Evolutionary conservation across 2,888 invertebrate genomes (phyloP), one percentile per base, ranked within the genome.

Genomic region (Pristionchus exspectatus): DNA sequence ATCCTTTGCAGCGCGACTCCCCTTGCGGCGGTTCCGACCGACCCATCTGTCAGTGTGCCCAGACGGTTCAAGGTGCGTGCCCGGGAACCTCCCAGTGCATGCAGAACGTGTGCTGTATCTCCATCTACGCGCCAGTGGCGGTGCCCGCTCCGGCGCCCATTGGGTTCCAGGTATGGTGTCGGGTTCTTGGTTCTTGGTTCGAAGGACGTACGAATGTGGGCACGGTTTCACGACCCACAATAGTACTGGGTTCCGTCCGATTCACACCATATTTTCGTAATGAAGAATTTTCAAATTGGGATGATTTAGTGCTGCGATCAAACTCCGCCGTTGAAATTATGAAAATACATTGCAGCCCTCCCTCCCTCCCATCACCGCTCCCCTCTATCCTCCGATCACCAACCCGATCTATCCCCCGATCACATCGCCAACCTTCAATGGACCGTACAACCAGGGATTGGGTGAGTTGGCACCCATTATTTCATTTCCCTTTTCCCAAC

Each of bases 81-180:
- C 94, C 94, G 33, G 94, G 94, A 69, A 91, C 90, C 12, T 86
- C 94, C 14, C 89, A 89, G 27, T 94, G 94, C 69, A 87, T 87
- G 87, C 89, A 93, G 93, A 92, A 92, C 89, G 92, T 92, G 83
- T 93, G 93, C 90, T 93, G 93, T 88, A 92, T 92, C 27, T 59
- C 88, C 12, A 56, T 63, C 77, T 50, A 85, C 74, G 69, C 69
- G 44, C 77, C 44, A 44, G 74, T 74, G 27, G 38, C 69, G 3
- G 84, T 59, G 10, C 84, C 84, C 33, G 24, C 84, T 14, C 56
- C 56, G 0, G 14, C 69, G 30, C 74, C 81, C 50, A 50, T 81
- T 54, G 69, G 69, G 56, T 50, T 7, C 44, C 44, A 50, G 44
- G 44, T 50, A 50, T 9, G 44, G 44, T 50, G 12, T 9, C 10